These are phyloP conservation scores for Epinephelus fuscoguttatus DNA, from an alignment of 2,113 vertebrate species.

Conservation along the genomic window DNA sequence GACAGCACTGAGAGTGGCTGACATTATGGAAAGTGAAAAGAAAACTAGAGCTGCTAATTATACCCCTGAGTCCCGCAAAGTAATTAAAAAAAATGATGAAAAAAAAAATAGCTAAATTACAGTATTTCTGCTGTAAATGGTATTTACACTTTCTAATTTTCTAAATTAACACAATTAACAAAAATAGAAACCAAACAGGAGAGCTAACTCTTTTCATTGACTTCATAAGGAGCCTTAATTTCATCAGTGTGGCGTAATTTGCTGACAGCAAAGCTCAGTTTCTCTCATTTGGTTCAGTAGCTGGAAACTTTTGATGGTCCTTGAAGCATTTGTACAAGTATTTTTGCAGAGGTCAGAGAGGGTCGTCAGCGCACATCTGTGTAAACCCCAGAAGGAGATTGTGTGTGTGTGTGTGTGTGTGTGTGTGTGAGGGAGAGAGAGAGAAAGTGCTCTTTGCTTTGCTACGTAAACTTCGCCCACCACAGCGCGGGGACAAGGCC, in stretches of 20 bases:
- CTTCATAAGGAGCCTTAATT: background rate
- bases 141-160: constrained; percentile 4
- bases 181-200: constrained; percentile 11
- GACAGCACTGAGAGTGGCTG: background rate
- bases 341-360: constrained; percentile 43
- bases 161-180: constrained; percentile 8
- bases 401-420: constrained; percentile 29
- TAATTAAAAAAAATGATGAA: background rate
- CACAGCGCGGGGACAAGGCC: constrained; percentile 59
- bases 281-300: constrained; percentile 40
- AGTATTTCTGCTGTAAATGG: constrained; percentile 2
- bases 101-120: background rate
- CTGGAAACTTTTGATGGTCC: constrained; percentile 44
- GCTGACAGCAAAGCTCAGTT: constrained; percentile 13
- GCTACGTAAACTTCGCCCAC: constrained; percentile 51
- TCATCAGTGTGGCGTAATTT: constrained; percentile 30
- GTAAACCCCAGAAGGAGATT: constrained; percentile 53
- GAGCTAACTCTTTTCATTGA: background rate
- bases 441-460: constrained; percentile 13
- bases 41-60: constrained; percentile 21
- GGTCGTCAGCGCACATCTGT: constrained; percentile 71
- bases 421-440: constrained; percentile 13
- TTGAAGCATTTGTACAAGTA: constrained; percentile 34
- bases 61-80: constrained; percentile 3
- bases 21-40: background rate